Conservation (phyloP, 1,140 invertebrate genomes). For the Eurytemora carolleeae region DNA sequence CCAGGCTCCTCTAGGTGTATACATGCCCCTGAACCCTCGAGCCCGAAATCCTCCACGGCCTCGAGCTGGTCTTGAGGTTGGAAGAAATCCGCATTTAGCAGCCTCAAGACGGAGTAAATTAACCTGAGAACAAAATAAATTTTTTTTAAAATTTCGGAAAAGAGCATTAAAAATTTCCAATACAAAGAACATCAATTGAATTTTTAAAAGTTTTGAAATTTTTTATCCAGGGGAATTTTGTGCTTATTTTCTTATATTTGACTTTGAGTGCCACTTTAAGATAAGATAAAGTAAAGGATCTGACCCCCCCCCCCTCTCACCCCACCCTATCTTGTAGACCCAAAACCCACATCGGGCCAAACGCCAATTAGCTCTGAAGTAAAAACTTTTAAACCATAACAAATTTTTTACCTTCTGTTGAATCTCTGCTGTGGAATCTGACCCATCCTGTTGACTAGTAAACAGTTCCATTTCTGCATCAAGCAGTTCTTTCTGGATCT, state of each 20-base stretch:
- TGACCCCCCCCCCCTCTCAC: no score
- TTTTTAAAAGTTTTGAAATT: no score
- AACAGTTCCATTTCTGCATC: constrained; percentile 72
- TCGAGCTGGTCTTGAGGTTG: constrained; percentile 19
- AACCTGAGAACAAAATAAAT: not conserved
- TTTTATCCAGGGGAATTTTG: no score
- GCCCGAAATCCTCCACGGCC: constrained; percentile 11
- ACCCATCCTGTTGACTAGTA: constrained; percentile 52
- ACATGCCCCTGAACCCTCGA: not conserved
- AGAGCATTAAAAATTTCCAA: no score
- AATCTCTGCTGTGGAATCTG: constrained; percentile 46
- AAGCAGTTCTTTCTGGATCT: constrained; percentile 58
- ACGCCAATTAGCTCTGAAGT: no score
- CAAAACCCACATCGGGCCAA: no score
- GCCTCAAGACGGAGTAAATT: constrained; percentile 9
- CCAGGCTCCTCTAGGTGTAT: not conserved
- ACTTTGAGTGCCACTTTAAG: no score
- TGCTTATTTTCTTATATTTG: constrained; percentile 49
- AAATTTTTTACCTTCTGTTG: constrained; percentile 45
- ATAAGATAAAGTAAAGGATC: no score
- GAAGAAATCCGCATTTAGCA: constrained; percentile 23
- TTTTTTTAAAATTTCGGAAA: not conserved
- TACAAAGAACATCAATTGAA: no score
- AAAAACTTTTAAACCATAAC: no score
- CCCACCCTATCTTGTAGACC: no score